These are phyloP conservation scores for Tinea semifulvella DNA, from an alignment of 2,888 invertebrate genomes.

Conservation along the genomic window DNA sequence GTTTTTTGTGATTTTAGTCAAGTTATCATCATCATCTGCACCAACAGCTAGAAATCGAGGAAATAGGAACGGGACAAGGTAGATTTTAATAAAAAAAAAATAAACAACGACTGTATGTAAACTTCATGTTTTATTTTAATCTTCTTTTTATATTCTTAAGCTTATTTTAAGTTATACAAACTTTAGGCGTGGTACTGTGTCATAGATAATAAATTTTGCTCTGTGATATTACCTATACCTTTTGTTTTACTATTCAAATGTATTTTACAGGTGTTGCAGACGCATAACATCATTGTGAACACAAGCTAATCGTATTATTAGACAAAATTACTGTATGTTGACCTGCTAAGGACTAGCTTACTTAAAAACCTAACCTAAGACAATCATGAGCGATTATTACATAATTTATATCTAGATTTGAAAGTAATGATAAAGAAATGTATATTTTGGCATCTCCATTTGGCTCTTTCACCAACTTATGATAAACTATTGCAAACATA, in stretches of 20 bases:
- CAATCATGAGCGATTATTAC: conserved; percentile 6
- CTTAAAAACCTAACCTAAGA: too few species aligned
- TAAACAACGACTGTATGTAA: background rate
- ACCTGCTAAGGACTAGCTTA: too few species aligned
- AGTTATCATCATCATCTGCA: too few species aligned
- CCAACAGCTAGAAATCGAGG: too few species aligned
- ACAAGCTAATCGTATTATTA: too few species aligned
- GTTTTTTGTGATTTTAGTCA: too few species aligned
- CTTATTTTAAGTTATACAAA: background rate
- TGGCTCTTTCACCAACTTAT: conserved; percentile 49
- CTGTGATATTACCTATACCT: background rate
- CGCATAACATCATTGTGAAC: too few species aligned
- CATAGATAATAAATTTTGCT: background rate
- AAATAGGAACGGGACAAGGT: too few species aligned
- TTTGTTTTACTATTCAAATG: background rate
- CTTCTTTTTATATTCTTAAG: conserved; percentile 11
- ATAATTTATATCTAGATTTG: background rate
- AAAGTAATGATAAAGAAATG: conserved; percentile 3
- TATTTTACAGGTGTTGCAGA: too few species aligned
- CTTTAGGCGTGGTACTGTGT: conserved; percentile 1
- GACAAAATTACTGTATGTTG: too few species aligned
- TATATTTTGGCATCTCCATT: conserved; percentile 56
- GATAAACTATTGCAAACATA: background rate
- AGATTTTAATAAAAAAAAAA: background rate
- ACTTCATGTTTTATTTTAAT: conserved; percentile 12